Conservation (phyloP, 2,888 invertebrate species). For the Rhimphoctona megacephalus region DNA sequence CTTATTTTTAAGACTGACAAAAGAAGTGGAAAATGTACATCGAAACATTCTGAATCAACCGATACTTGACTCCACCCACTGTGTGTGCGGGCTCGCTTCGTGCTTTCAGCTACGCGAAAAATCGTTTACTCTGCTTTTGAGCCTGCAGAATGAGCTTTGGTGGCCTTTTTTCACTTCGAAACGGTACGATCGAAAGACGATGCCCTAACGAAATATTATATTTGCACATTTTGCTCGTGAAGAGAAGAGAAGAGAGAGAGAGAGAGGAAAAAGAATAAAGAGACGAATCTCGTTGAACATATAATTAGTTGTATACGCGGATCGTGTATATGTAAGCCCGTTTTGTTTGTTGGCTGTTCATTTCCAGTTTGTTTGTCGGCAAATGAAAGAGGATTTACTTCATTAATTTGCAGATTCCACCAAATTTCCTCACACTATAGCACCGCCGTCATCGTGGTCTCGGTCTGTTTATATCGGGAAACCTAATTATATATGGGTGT, state of each 20-base stretch:
- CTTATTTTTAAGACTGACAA: not conserved
- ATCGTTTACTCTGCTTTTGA: constrained; percentile 68
- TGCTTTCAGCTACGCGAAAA: constrained; percentile 73
- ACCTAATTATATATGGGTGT: constrained; percentile 10
- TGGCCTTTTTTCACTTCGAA: not conserved
- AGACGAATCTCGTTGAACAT: constrained; percentile 49
- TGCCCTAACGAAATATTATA: constrained; percentile 32
- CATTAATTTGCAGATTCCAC: constrained; percentile 43
- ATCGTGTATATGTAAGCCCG: constrained; percentile 7
- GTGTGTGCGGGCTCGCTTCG: constrained; percentile 1
- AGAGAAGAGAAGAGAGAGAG: constrained; percentile 12
- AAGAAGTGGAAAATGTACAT: not conserved
- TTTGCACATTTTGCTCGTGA: constrained; percentile 13
- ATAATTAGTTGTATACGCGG: constrained; percentile 39
- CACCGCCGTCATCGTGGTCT: not conserved
- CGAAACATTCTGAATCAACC: constrained; percentile 21
- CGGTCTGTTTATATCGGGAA: constrained; percentile 4
- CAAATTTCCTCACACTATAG: not conserved
- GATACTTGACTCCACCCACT: constrained; percentile 8
- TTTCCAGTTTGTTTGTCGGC: constrained; percentile 59
- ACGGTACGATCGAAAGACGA: constrained; percentile 23
- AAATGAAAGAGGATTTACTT: constrained; percentile 34
- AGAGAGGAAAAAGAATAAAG: not conserved
- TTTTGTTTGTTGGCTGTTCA: constrained; percentile 33
- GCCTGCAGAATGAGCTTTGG: not conserved